Percentiles rank a stretch among this genome's conserved stretches.
phyloP scores from a whole-genome alignment of 2,113 vertebrate species.

The Myxocyprinus asiaticus region DNA sequence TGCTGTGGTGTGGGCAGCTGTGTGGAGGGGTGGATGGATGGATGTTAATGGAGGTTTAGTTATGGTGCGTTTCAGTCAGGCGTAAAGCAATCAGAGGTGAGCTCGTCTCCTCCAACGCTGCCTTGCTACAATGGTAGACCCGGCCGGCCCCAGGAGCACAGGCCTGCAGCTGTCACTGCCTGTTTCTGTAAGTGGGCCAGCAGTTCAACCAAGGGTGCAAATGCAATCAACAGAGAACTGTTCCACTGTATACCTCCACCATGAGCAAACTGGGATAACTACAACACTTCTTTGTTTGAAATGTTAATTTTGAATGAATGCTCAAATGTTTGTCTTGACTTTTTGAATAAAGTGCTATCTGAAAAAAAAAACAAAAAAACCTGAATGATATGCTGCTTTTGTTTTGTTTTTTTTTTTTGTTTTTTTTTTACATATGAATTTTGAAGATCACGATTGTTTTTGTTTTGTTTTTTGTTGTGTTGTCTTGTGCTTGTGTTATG shows the following conservation, averaged over 20 bases:
- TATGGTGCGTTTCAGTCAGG: constrained; percentile 12
- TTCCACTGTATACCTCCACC: too few species aligned
- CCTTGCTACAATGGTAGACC: constrained; percentile 32
- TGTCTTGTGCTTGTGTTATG: too few species aligned
- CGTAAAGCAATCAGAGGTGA: constrained; percentile 64
- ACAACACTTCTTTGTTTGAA: neutral
- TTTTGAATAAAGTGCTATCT: too few species aligned
- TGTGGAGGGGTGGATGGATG: constrained; percentile 7
- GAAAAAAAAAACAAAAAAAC: too few species aligned
- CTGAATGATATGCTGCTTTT: too few species aligned
- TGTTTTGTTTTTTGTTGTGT: too few species aligned
- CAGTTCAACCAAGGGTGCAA: constrained; percentile 15
- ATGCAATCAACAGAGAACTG: constrained; percentile 27
- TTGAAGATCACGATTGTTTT: too few species aligned
- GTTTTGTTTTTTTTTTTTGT: too few species aligned
- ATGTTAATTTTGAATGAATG: too few species aligned
- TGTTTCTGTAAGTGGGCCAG: constrained; percentile 27
- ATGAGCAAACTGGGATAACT: neutral
- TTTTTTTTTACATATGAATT: too few species aligned
- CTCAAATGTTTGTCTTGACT: too few species aligned
- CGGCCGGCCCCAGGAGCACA: neutral
- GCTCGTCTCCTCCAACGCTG: constrained; percentile 34
- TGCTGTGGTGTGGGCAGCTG: constrained; percentile 39
- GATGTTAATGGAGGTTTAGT: neutral
- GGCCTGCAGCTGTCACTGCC: constrained; percentile 13